Conservation (phyloP, 1,140 invertebrate genomes). For the Kradibia gibbosae region DNA sequence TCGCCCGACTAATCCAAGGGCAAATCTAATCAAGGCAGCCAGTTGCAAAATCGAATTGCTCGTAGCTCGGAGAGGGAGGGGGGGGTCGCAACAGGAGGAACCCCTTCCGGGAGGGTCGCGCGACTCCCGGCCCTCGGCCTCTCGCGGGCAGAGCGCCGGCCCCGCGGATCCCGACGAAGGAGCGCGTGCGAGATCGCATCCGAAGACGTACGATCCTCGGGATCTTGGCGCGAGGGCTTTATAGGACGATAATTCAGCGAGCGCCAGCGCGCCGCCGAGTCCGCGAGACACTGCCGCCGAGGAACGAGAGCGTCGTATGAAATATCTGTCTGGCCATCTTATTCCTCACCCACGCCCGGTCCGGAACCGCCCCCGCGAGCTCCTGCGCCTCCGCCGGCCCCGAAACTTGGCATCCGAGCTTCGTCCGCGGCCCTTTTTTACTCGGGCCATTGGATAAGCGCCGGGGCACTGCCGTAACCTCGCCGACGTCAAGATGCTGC, state of each 20-base stretch:
- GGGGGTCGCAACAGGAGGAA: background rate
- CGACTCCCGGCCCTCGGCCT: background rate
- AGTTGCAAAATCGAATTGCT: no score
- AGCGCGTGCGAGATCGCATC: background rate
- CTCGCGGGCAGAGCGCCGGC: background rate
- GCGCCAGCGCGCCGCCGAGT: conserved; percentile 40
- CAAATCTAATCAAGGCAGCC: no score
- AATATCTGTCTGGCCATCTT: conserved; percentile 71
- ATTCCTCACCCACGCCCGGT: conserved; percentile 68
- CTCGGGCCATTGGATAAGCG: background rate
- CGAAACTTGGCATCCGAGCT: background rate
- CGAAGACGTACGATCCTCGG: background rate
- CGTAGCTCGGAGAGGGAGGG: background rate
- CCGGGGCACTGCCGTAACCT: conserved; percentile 61
- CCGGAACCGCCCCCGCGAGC: no score
- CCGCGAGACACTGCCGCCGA: conserved; percentile 40
- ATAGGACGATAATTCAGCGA: conserved; percentile 17
- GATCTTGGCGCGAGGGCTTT: conserved; percentile 33
- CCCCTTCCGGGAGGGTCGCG: background rate
- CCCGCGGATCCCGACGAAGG: background rate
- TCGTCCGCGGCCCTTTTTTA: background rate
- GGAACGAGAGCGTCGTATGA: conserved; percentile 51
- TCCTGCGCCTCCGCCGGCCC: background rate
- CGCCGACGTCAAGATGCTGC: conserved; percentile 64
- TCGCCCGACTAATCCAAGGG: no score